Conservation (phyloP, 2,888 invertebrate genomes). For the Phalera bucephala region DNA sequence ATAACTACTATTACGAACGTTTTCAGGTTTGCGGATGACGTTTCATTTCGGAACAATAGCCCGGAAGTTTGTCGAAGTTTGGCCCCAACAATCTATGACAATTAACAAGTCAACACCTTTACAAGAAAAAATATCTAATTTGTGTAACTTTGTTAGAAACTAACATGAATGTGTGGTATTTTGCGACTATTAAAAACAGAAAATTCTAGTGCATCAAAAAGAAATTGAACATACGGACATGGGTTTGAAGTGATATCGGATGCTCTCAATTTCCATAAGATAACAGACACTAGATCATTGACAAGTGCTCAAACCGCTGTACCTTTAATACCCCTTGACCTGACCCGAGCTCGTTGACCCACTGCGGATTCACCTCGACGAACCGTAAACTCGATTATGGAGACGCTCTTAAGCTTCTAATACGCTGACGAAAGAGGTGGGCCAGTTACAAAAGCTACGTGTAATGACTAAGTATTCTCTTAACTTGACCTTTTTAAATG, state of each 20-base stretch:
- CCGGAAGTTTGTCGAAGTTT: conserved; percentile 31
- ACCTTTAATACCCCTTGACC: conserved; percentile 47
- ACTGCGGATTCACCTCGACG: conserved; percentile 49
- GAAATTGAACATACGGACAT: too few relatives aligned
- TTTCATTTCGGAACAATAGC: conserved; percentile 42
- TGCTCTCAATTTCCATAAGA: neutral
- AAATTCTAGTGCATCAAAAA: too few relatives aligned
- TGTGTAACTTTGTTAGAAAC: neutral
- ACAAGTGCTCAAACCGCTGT: conserved; percentile 30
- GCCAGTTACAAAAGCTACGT: conserved; percentile 19
- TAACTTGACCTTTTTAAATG: too few relatives aligned
- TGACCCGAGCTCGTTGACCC: conserved; percentile 63
- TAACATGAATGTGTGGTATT: too few relatives aligned
- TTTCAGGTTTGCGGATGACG: conserved; percentile 37
- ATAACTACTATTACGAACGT: conserved; percentile 4
- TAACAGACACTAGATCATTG: conserved; percentile 31
- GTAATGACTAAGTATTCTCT: conserved; percentile 25
- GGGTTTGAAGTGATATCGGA: neutral
- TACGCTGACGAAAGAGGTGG: conserved; percentile 44
- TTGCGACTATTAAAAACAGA: too few relatives aligned
- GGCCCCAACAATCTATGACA: conserved; percentile 12
- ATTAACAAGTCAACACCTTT: neutral
- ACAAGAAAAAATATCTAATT: neutral
- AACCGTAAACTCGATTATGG: conserved; percentile 36
- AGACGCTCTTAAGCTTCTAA: conserved; percentile 44